phyloP scores from a whole-genome alignment of 2,113 vertebrate genomes.

The Azemiops feae region DNA sequence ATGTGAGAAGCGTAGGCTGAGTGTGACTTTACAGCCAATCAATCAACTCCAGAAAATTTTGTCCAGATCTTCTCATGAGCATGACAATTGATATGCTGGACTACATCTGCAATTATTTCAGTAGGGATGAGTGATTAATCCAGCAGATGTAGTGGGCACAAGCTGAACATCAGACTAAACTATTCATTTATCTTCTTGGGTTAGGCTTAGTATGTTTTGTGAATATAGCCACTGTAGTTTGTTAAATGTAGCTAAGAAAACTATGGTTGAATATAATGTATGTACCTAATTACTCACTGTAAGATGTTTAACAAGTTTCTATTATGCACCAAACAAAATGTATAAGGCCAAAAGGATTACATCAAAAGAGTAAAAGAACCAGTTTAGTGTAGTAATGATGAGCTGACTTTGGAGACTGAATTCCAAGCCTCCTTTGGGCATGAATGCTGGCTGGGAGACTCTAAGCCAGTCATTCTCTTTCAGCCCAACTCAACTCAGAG shows the following conservation, averaged over 20 bases:
- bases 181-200: neutral
- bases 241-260: neutral
- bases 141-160: neutral
- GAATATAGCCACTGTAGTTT: neutral
- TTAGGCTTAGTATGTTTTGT: neutral
- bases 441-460: neutral
- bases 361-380: neutral
- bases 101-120: neutral
- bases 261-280: neutral
- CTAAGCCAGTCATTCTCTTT: neutral
- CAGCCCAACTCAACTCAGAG: neutral
- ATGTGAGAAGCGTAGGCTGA: neutral
- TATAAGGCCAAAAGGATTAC: constrained; percentile 22
- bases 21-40: neutral
- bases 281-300: neutral
- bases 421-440: neutral
- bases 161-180: neutral
- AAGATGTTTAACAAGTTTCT: constrained; percentile 42
- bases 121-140: neutral
- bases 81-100: neutral
- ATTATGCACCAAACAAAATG: constrained; percentile 23
- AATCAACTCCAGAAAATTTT: neutral
- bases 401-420: neutral
- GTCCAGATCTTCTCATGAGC: neutral
- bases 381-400: neutral